Base-by-base conservation (phyloP, 2,797 vertebrate species). In the Lacerta viridis region DNA sequence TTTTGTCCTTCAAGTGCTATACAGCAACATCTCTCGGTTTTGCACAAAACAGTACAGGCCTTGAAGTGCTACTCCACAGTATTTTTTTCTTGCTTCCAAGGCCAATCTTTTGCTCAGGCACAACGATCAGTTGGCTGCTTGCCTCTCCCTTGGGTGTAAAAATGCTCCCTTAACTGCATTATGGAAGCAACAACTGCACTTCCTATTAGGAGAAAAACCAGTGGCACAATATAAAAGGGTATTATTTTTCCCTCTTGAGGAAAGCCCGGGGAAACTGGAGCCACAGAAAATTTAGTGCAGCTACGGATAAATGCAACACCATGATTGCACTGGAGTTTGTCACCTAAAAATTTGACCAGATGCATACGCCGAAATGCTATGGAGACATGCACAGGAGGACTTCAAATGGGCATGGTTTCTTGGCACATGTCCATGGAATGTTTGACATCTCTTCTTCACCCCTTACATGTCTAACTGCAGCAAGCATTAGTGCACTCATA, bases 41-140 rank as follows among this genome's bases (percentile, higher is more conserved):
- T 85, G 89, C 89, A 78, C 88, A 92, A 86, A 93, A 94, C 90
- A 87, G 78, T 89, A 81, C 92, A 90, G 90, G 10, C 39, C 86
- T 75, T 93, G 91, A 92, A 93, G 92, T 85, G 89, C 92, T 18
- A 69, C n/a, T 88, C 75, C 79, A 7, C 80, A 74, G 80, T 83
- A 79, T 2, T 0, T 85, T 80, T 89, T 84, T 83, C 89, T 72
- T 20, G 92, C 66, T 90, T 76, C 84, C 76, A 89, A 86, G 7
- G 82, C 20, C 86, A 90, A 78, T 90, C 20, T 89, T 90, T 89
- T 80, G 85, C 3, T 90, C 91, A 84, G 92, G 17, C 81, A 91
- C 88, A 85, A 59, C n/a, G 84, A 6, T 87, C 88, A 74, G 89
- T 88, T 90, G 80, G 91, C 92, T 87, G 83, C 84, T 79, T 95